Evolutionary conservation across 2,888 invertebrate genomes (phyloP), one percentile per base, ranked within the genome.

Genomic region (Aporophyla lueneburgensis): DNA sequence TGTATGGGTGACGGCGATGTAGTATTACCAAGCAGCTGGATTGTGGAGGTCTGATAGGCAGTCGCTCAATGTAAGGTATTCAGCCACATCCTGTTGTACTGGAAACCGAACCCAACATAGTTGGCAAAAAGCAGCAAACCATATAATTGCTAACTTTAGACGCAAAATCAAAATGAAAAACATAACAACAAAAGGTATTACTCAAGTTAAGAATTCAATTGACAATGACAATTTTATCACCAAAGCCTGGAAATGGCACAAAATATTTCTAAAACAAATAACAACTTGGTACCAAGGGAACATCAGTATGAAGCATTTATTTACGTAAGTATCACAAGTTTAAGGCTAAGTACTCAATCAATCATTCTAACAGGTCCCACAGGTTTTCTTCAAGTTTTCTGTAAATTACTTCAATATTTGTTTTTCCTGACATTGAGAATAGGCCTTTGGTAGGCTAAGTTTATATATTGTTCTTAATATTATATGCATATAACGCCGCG

Each of bases 271-370:
- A 16, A 63, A 61, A 33, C 21, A 76, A 46, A 24, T 14, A 46
- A 53, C 27, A 24, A 67, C 14, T 53, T 27, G 19, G 16, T 27
- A 21, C 54, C 68, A 49, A 67, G 74, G 33, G 68, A 51, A 24
- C 12, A 10, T 24, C 12, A 33, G 49, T 43, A 21, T 33, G 40
- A 54, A 59, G n/a, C 43, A 71, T 74, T 68, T 76, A 69, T 74
- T 74, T 74, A 78, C 76, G 65, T 69, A 61, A 56, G 27, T 66
- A 56, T 72, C 40, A 71, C 56, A 81, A 77, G 54, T 81, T 81
- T 81, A 54, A 56, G 65, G 59, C 59, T 80, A 81, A 81, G 80
- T 81, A 81, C 59, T 81, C 80, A 77, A 81, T 81, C 80, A 81
- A 81, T 81, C 80, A 81, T 66, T 77, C 54, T 72, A 81, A 81